Evolutionary conservation across 2,113 vertebrate species (phyloP).

Genomic region (Tonatia bakeri): DNA sequence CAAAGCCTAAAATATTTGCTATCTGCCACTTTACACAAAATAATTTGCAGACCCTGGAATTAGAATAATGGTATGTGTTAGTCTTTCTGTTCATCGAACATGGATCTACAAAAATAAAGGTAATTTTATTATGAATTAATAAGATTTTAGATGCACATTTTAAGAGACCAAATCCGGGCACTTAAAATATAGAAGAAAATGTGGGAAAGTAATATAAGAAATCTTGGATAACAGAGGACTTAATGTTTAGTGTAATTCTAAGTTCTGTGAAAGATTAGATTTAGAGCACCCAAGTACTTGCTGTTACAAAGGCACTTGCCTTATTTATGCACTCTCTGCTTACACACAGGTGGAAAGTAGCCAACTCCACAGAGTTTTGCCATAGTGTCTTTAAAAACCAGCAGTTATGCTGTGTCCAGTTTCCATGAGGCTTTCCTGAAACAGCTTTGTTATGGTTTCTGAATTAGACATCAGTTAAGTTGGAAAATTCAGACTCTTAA

Average conservation of each 20-base stretch:
- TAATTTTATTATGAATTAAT: slow-evolving; percentile 13
- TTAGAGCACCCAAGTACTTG: background rate
- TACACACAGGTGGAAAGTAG: background rate
- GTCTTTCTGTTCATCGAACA: background rate
- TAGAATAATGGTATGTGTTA: background rate
- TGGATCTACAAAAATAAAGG: background rate
- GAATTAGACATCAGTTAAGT: background rate
- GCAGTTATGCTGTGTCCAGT: background rate
- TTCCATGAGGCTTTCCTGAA: background rate
- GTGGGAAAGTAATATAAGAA: background rate
- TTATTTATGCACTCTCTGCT: background rate
- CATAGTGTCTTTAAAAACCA: background rate
- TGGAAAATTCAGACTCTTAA: background rate
- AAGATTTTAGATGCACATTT: slow-evolving; percentile 15
- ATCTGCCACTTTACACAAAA: background rate
- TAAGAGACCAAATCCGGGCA: background rate
- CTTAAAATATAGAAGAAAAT: background rate
- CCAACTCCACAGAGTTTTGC: background rate
- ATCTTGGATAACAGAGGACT: background rate
- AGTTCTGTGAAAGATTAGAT: background rate
- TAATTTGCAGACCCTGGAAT: background rate
- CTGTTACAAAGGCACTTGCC: background rate
- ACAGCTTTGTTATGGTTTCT: background rate
- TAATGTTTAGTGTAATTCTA: background rate
- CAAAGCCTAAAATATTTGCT: slow-evolving; percentile 11